phyloP scores from a whole-genome alignment of 2,797 vertebrate species.

The Capromys pilorides region DNA sequence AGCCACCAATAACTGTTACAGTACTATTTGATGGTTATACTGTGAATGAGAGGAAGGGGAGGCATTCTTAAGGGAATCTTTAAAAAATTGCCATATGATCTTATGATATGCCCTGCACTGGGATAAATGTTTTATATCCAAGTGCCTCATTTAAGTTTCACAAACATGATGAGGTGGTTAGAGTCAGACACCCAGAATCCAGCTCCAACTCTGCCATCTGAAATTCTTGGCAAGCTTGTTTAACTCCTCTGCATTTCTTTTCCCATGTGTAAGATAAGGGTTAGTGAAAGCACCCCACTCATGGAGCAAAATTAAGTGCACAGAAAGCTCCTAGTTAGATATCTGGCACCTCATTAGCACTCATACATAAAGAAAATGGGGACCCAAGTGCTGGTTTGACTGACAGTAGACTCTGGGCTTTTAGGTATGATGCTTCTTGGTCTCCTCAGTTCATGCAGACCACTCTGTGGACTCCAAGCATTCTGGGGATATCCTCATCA shows the following conservation, averaged over 20 bases:
- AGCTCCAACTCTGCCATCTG: not conserved
- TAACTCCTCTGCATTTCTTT: not conserved
- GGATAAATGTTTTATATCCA: not conserved
- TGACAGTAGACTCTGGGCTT: not conserved
- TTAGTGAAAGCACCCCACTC: not conserved
- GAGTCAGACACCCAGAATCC: conserved; percentile 19
- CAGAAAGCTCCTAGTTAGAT: not conserved
- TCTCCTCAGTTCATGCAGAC: not conserved
- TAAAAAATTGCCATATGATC: not conserved
- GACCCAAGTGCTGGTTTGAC: not conserved
- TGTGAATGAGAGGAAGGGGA: not conserved
- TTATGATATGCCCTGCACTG: not conserved
- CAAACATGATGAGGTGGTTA: not conserved
- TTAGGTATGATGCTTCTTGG: not conserved
- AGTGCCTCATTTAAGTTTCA: not conserved
- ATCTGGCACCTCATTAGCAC: not conserved
- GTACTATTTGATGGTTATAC: not conserved
- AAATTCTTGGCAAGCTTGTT: not conserved
- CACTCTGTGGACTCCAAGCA: not conserved
- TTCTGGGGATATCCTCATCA: not conserved
- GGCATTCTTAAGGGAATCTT: not conserved
- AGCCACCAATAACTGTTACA: not conserved
- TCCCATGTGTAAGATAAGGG: not conserved
- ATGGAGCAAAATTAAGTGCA: not conserved
- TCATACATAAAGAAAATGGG: not conserved